A percentile compares a stretch with the other conserved stretches of the same genome.
phyloP scores from a whole-genome alignment of 2,888 invertebrate species.

The Agrenia bidenticulata region DNA sequence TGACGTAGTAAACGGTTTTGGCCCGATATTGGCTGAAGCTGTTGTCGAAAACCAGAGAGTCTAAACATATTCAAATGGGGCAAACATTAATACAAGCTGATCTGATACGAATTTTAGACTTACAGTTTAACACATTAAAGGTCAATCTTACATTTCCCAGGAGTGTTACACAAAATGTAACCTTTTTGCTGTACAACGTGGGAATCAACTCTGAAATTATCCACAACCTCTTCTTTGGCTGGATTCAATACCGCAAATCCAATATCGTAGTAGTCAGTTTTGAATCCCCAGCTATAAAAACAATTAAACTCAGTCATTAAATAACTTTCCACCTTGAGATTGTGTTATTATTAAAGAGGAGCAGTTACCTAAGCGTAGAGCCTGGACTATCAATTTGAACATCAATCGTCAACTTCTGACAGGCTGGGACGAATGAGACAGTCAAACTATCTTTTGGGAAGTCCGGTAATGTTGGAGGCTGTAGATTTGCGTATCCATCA shows the following conservation, averaged over 20 bases:
- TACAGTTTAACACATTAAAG: no score
- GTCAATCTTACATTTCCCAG: constrained; percentile 12
- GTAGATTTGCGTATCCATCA: constrained; percentile 4
- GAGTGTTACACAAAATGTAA: not conserved
- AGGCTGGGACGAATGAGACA: constrained; percentile 6
- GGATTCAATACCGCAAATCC: constrained; percentile 17
- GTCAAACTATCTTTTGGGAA: constrained; percentile 10
- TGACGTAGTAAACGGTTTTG: constrained; percentile 12
- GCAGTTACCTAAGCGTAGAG: not conserved
- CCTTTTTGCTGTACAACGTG: constrained; percentile 18
- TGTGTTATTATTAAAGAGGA: no score
- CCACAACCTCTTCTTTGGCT: constrained; percentile 15
- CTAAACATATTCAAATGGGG: not conserved
- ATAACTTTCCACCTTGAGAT: no score
- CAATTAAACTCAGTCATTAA: no score
- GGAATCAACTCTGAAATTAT: constrained; percentile 5
- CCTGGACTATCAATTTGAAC: constrained; percentile 13
- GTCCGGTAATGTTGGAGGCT: not conserved
- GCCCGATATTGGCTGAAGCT: constrained; percentile 11
- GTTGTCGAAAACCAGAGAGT: constrained; percentile 18
- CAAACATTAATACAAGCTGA: no score
- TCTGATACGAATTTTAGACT: no score
- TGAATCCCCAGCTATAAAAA: constrained; percentile 16
- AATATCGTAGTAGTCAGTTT: constrained; percentile 18
- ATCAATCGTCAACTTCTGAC: constrained; percentile 11